Conservation (phyloP, 2,113 vertebrate species). For the Capreolus pygargus region DNA sequence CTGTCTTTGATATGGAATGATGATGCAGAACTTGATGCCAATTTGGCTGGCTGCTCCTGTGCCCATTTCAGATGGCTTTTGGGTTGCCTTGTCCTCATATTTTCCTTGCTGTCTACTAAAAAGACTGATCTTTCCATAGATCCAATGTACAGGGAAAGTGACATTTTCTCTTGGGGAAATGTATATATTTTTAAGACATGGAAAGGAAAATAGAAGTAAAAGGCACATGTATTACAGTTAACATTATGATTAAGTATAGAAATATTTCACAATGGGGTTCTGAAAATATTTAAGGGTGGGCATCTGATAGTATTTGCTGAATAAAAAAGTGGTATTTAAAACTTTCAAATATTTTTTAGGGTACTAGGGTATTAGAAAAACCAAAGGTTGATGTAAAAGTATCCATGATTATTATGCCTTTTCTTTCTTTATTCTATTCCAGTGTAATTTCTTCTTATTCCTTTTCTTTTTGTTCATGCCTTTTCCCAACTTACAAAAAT, state of each 20-base stretch:
- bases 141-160: neutral
- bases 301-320: neutral
- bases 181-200: neutral
- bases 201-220: neutral
- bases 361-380: neutral
- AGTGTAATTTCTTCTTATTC: neutral
- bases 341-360: neutral
- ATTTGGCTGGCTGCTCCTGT: neutral
- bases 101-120: neutral
- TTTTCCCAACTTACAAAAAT: slow-evolving; percentile 24
- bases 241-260: neutral
- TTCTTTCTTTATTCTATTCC: neutral
- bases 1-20: neutral
- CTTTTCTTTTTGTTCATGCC: neutral
- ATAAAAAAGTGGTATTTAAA: neutral
- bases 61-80: neutral
- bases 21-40: neutral
- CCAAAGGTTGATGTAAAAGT: neutral
- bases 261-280: neutral
- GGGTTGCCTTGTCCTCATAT: neutral
- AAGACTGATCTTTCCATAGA: neutral
- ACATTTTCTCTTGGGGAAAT: neutral
- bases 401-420: neutral
- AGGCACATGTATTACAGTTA: neutral
- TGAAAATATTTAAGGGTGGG: neutral